Conservation (phyloP, 2,113 vertebrate species). For the Zosterops hypoxanthus region DNA sequence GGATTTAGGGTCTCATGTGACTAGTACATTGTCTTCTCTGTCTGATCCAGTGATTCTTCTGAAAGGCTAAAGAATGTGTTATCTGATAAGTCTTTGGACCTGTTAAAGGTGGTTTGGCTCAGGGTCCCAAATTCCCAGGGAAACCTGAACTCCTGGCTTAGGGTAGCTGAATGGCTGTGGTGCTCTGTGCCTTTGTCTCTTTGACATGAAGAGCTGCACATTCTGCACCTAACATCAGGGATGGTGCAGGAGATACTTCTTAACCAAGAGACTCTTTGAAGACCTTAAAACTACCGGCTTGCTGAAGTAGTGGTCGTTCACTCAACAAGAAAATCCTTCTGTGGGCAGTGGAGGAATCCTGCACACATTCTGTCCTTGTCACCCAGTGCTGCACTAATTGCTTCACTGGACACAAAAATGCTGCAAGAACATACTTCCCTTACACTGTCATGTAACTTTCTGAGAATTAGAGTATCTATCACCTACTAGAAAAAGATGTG, state of each 20-base stretch:
- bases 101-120: slow-evolving; percentile 35
- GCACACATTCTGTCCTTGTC: neutral
- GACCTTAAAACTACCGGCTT: neutral
- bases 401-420: neutral
- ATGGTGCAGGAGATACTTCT: neutral
- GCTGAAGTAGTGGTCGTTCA: neutral
- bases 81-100: slow-evolving; percentile 52
- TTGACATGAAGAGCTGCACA: neutral
- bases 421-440: slow-evolving; percentile 6
- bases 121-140: slow-evolving; percentile 9
- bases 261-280: neutral
- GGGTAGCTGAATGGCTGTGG: neutral
- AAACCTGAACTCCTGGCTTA: slow-evolving; percentile 29
- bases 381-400: neutral
- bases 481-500: neutral
- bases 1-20: slow-evolving; percentile 55
- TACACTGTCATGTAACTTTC: neutral
- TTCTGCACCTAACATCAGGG: neutral
- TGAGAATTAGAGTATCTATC: neutral
- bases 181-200: neutral
- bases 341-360: neutral
- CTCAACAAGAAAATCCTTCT: neutral
- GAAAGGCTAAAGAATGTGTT: slow-evolving; percentile 55
- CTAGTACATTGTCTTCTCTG: slow-evolving; percentile 49
- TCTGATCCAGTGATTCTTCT: slow-evolving; percentile 65